Conservation (phyloP, 2,797 vertebrate genomes). For the Myripristis murdjan region DNA sequence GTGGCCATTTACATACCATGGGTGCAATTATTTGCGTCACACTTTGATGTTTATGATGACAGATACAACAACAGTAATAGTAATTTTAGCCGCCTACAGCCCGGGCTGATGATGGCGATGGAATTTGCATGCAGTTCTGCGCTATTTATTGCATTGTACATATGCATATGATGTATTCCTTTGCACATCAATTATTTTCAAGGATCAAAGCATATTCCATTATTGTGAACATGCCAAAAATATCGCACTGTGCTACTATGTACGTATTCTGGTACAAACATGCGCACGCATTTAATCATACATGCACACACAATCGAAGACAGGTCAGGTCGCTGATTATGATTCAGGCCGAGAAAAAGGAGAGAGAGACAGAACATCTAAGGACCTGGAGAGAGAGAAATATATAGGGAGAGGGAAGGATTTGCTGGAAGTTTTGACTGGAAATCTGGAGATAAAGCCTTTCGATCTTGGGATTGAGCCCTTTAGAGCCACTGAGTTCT, state of each 20-base stretch:
- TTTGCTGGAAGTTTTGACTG: slow-evolving; percentile 63
- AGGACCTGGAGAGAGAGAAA: neutral
- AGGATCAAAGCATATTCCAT: slow-evolving; percentile 15
- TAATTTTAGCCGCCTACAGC: neutral
- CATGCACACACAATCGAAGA: neutral
- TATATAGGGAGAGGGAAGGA: slow-evolving; percentile 21
- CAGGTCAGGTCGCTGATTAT: neutral
- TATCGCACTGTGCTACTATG: neutral
- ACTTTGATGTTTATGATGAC: neutral
- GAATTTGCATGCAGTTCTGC: neutral
- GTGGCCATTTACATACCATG: no score
- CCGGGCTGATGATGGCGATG: neutral
- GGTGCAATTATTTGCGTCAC: neutral
- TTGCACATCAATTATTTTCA: slow-evolving; percentile 3
- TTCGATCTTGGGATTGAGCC: slow-evolving; percentile 63
- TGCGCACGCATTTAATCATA: neutral
- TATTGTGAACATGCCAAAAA: slow-evolving; percentile 15
- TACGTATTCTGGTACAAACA: neutral
- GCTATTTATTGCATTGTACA: neutral
- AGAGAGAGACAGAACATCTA: neutral
- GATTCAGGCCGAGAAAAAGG: neutral
- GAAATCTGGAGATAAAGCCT: slow-evolving; percentile 67
- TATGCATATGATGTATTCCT: neutral
- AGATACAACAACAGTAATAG: neutral
- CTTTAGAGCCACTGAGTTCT: slow-evolving; percentile 46